These are phyloP conservation scores for Hydrochoerus hydrochaeris DNA, from an alignment of 2,113 vertebrate species.

Conservation along the genomic window DNA sequence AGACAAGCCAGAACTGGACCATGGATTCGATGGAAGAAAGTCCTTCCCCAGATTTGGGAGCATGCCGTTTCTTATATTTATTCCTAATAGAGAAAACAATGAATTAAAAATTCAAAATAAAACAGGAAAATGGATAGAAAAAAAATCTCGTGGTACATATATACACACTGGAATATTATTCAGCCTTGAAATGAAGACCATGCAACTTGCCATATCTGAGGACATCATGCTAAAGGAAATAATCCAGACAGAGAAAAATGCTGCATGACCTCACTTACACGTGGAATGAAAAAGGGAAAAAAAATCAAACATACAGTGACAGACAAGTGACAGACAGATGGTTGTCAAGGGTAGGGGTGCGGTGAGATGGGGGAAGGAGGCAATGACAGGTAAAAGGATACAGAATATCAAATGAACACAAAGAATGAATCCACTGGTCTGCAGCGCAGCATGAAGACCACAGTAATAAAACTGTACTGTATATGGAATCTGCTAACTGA, in stretches of 20 bases:
- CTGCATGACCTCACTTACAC: too few species aligned
- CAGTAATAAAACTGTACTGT: background rate
- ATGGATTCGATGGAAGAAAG: slow-evolving; percentile 86
- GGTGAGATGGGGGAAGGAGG: too few species aligned
- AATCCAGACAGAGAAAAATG: background rate
- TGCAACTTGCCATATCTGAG: background rate
- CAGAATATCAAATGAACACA: too few species aligned
- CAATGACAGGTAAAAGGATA: background rate
- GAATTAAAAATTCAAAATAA: slow-evolving; percentile 4
- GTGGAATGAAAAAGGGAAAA: background rate
- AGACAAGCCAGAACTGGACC: slow-evolving; percentile 90
- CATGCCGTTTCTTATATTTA: slow-evolving; percentile 91
- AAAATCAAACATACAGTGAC: background rate
- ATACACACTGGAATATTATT: background rate
- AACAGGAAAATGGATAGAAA: background rate
- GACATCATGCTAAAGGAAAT: background rate
- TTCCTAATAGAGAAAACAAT: slow-evolving; percentile 86
- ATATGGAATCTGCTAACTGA: background rate
- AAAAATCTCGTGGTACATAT: background rate
- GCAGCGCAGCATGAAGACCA: background rate
- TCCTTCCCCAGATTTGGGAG: slow-evolving; percentile 90
- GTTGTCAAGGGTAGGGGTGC: too few species aligned
- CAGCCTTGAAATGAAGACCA: background rate
- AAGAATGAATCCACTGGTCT: background rate
- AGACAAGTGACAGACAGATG: background rate